These are phyloP conservation scores for Daboia siamensis DNA, from an alignment of 2,113 vertebrate genomes.

Conservation along the genomic window DNA sequence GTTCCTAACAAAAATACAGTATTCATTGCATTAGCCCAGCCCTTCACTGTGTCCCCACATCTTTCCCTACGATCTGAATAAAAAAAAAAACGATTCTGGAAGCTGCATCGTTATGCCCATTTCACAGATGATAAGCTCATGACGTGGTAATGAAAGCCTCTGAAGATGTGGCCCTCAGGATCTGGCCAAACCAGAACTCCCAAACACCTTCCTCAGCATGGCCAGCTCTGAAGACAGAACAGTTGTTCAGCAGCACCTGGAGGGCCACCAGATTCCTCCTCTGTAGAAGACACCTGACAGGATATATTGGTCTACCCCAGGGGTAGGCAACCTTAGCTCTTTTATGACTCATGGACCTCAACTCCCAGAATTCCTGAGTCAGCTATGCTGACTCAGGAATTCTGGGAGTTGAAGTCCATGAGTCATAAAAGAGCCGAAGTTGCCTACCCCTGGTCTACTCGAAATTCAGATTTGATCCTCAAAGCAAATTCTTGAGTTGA, in stretches of 20 bases:
- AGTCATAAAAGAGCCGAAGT: no score
- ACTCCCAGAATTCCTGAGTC: no score
- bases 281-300: not conserved
- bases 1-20: slow-evolving; percentile 75
- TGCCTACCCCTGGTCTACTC: no score
- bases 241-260: not conserved
- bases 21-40: not conserved
- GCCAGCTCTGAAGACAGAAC: not conserved
- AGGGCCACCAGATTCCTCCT: not conserved
- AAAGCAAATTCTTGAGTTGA: not conserved
- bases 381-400: no score
- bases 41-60: not conserved
- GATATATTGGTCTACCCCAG: not conserved
- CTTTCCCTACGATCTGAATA: not conserved
- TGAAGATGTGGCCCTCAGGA: not conserved
- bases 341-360: no score
- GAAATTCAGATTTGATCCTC: not conserved
- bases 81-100: not conserved
- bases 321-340: no score
- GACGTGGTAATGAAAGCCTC: not conserved
- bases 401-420: no score
- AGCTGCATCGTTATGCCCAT: not conserved
- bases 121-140: not conserved
- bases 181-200: not conserved
- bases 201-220: not conserved